Conservation (phyloP, 2,888 invertebrate species). For the Erebia palarica region DNA sequence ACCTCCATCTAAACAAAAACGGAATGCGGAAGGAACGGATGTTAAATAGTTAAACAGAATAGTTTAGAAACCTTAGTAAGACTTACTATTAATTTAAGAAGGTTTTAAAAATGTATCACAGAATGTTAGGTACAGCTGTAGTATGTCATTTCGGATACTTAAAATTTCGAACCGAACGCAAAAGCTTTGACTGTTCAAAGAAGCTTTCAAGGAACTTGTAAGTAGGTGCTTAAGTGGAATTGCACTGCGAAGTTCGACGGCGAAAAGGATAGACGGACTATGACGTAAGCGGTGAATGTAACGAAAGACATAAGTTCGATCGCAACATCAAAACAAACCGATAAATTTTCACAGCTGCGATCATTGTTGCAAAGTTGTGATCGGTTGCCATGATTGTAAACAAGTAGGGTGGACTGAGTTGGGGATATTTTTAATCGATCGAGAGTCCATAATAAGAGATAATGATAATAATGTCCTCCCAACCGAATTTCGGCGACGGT, state of each 20-base stretch:
- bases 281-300: slow-evolving; percentile 1
- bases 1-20: too few relatives aligned
- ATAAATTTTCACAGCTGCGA: slow-evolving; percentile 13
- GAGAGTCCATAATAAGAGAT: neutral
- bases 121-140: too few relatives aligned
- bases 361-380: slow-evolving; percentile 10
- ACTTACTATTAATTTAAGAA: too few relatives aligned
- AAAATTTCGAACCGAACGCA: neutral
- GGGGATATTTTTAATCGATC: neutral
- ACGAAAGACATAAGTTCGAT: neutral
- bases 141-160: neutral
- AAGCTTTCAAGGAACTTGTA: neutral
- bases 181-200: slow-evolving; percentile 6
- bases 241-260: neutral
- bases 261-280: neutral
- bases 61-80: too few relatives aligned
- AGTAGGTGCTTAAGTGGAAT: neutral
- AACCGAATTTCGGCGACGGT: too few relatives aligned
- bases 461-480: too few relatives aligned
- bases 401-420: slow-evolving; percentile 1
- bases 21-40: too few relatives aligned
- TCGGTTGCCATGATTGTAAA: neutral
- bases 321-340: slow-evolving; percentile 15
- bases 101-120: too few relatives aligned
- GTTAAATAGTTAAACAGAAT: too few relatives aligned